Base-by-base conservation (phyloP, 2,888 invertebrate genomes). In the Blomia tropicalis region DNA sequence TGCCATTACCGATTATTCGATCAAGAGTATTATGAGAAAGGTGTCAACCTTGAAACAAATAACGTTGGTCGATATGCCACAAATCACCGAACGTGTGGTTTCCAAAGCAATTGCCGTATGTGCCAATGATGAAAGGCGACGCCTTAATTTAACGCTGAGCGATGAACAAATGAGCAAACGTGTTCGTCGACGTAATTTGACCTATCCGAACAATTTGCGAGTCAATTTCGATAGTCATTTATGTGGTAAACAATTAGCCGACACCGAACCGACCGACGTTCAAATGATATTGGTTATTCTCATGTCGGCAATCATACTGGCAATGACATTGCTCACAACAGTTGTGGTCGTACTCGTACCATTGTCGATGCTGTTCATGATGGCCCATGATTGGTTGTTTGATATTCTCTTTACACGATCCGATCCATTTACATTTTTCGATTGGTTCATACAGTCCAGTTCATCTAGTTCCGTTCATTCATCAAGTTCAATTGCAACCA, bases 251-350 rank as follows among this genome's bases (percentile, higher is more conserved):
- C 43, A 56, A 2, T 11, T 62, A 2, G n/a, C 29, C 5, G 58
- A 62, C 25, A 31, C 41, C 1, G 62, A 58, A 44, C 62, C 62
- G 43, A 30, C 58, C 5, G 56, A 56, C 51, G 7, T 62, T 2
- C 62, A 62, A 47, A 62, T 62, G 62, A 58, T 62, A 19, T 27
- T 62, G 22, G 62, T 62, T 11, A 62, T 62, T 5, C 30, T 58
- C 1, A 62, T 62, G 43, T 58, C 58, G 4, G 58, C 62, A 11
- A 31, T 62, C 4, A 62, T 62, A 19, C 58, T 62, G 7, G 1
- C 32, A 29, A 62, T 62, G 62, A 58, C 62, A 31, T 36, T 62
- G 17, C 25, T 62, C n/a, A 62, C 62, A 5, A 62, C 62, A 25
- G 43, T 62, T 19, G 62, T 62, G 5, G 62, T 62, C 1, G 44